Conservation (phyloP, 92 coral and sea anemone genomes). For the Parazoanthus swiftii region DNA sequence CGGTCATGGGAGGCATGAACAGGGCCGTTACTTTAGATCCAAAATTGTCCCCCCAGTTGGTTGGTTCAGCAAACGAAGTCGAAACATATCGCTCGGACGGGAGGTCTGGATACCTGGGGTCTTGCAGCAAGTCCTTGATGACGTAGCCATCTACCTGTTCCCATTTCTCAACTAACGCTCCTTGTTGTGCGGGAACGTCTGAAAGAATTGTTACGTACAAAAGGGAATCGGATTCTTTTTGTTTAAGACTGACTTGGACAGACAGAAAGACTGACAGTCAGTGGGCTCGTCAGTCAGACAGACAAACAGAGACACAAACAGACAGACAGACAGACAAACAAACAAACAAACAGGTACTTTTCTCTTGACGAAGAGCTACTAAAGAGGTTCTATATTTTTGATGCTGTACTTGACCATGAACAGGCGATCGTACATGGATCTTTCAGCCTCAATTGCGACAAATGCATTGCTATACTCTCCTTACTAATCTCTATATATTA, state of each 20-base stretch:
- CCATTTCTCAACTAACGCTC: constrained; percentile 86
- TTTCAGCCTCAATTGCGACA: no score
- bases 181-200: constrained; percentile 53
- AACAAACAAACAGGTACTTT: neutral
- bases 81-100: constrained; percentile 60
- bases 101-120: constrained; percentile 78
- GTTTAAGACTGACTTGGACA: neutral
- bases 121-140: constrained; percentile 52
- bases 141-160: constrained; percentile 84
- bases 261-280: neutral
- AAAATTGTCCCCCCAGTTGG: constrained; percentile 82
- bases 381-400: neutral
- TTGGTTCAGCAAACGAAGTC: constrained; percentile 70
- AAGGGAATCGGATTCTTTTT: neutral
- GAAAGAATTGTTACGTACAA: neutral
- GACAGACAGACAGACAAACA: neutral
- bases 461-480: no score
- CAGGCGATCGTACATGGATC: neutral
- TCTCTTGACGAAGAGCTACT: neutral
- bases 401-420: neutral
- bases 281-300: neutral
- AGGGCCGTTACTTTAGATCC: constrained; percentile 85
- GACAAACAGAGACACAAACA: neutral
- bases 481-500: no score
- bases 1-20: constrained; percentile 76